Evolutionary conservation across 2,797 vertebrate genomes (phyloP).

Genomic region (Micromesistius poutassou): DNA sequence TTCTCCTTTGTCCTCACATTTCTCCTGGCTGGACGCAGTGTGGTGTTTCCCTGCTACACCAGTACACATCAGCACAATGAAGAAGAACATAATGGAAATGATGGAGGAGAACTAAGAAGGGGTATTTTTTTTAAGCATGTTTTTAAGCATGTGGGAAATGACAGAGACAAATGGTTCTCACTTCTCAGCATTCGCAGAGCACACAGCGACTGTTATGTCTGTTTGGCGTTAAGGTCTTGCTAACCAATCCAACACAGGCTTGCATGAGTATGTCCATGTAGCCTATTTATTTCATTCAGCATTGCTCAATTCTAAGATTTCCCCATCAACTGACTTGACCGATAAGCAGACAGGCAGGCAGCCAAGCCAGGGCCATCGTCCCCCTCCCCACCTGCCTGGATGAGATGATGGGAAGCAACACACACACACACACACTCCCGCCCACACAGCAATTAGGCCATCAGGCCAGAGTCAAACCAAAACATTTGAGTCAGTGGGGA

Average conservation of each 20-base stretch:
- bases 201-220: neutral
- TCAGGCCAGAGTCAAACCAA: constrained; percentile 40
- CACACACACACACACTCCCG: neutral
- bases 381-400: too few relatives aligned
- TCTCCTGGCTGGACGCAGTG: constrained; percentile 1
- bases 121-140: too few relatives aligned
- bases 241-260: neutral
- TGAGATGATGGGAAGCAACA: too few relatives aligned
- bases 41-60: neutral
- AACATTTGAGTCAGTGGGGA: constrained; percentile 50
- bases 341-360: neutral
- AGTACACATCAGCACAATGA: neutral
- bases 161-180: neutral
- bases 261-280: neutral
- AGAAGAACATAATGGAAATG: neutral
- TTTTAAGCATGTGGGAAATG: too few relatives aligned
- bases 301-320: neutral
- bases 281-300: neutral
- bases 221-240: neutral
- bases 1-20: constrained; percentile 26
- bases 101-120: too few relatives aligned
- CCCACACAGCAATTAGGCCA: constrained; percentile 30
- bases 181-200: neutral
- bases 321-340: neutral
- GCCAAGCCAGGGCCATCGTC: neutral